Base-by-base conservation (phyloP, 1,140 invertebrate species). In the Triops longicaudatus region DNA sequence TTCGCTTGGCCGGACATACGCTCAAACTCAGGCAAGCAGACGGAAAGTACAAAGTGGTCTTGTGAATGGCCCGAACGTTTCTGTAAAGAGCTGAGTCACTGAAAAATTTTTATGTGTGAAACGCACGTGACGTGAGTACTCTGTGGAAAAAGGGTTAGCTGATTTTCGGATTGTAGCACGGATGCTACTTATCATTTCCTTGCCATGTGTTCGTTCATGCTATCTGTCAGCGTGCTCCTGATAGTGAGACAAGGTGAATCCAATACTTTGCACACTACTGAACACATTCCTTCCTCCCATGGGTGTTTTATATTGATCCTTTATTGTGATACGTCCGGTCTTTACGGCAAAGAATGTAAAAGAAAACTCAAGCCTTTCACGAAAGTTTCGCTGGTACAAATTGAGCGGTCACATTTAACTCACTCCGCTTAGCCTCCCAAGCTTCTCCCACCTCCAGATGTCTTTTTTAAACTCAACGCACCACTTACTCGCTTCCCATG, bases 161-260 rank as follows among this genome's bases (percentile, higher is more conserved):
- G 17, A 63, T n/a, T 63, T 44, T 44, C 17, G 43, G 17, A 2
- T 17, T 44, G 4, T 17, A 17, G 0, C 10, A 63, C n/a, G 50
- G 17, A 63, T 22, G 22, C 50, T 63, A 63, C 14, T 63, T 17
- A 6, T 63, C 17, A 17, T 63, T 63, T 22, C 14, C 50, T 9
- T 63, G 50, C 22, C 50, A 63, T 63, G 50, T 63, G 22, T 63
- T 63, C n/a, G 3, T 17, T 63, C 14, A 22, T 63, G 14, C 14
- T 63, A 0, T 63, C 6, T 63, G 22, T 22, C 17, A 14, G 50
- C 50, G 14, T 63, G 50, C 17, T 37, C 31, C 31, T 63, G n/a
- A 63, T 63, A 22, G 50, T 63, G 50, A 63, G 50, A 63, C n/a
- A 63, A 63, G 50, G 50, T 63, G 50, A 63, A 63, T 12, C 50